phyloP scores from a whole-genome alignment of 2,113 vertebrate genomes.

The Lophochroa leadbeateri region DNA sequence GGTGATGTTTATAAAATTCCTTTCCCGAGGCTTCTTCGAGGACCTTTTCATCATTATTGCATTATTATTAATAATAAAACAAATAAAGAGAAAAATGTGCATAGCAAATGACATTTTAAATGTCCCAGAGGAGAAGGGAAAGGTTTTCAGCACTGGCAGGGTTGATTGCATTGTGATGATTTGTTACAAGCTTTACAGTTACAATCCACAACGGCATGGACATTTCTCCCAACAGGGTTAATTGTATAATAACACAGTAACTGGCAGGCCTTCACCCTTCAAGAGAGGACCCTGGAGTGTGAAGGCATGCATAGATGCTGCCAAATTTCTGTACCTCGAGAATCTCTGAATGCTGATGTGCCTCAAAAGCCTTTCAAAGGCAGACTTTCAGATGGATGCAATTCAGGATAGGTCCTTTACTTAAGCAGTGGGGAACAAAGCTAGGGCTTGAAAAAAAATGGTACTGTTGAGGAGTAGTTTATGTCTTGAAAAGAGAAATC shows the following conservation, averaged over 20 bases:
- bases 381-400: conserved; percentile 11
- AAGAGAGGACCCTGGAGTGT: conserved; percentile 7
- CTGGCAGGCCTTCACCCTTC: conserved; percentile 15
- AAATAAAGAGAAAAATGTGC: conserved; percentile 26
- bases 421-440: neutral
- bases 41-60: conserved; percentile 50
- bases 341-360: neutral
- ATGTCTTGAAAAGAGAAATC: neutral
- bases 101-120: conserved; percentile 47
- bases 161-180: conserved; percentile 41
- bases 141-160: conserved; percentile 25
- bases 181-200: conserved; percentile 42
- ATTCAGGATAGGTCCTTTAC: neutral
- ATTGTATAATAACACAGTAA: conserved; percentile 14
- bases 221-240: conserved; percentile 43
- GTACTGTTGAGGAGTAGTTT: neutral
- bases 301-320: conserved; percentile 4
- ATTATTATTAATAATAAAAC: conserved; percentile 62
- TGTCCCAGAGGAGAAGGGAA: conserved; percentile 9
- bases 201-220: neutral
- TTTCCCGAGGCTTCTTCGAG: conserved; percentile 63
- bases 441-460: neutral
- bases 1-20: conserved; percentile 68
- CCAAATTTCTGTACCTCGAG: conserved; percentile 40
- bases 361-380: neutral